Base-by-base conservation (phyloP, 1,140 invertebrate genomes). In the Meloidogyne floridensis region DNA sequence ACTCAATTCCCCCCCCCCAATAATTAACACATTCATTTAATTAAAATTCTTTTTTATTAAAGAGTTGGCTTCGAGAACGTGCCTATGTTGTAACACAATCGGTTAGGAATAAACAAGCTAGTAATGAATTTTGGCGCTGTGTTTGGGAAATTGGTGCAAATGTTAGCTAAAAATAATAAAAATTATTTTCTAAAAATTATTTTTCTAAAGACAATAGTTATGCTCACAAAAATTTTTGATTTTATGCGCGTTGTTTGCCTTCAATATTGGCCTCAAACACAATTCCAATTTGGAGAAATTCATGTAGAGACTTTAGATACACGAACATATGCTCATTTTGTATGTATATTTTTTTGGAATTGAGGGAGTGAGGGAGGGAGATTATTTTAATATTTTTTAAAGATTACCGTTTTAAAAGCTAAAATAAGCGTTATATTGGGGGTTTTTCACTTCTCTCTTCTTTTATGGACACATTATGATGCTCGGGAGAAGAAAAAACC, bases 291-390 rank as follows among this genome's bases (percentile, higher is more conserved):
- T 76, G 85, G 89, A 54, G 86, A 90, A 72, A 90, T 90, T 56
- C 84, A 89, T 72, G 88, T 89, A 20, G 87, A 90, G 70, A 90
- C 87, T n/a, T 74, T 89, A 18, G 88, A 89, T 53, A 90, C 89
- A 2, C 87, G 87, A 71, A 90, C 89, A 42, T 89, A 89, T 84
- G 89, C 89, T n/a, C 89, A 89, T 84, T 89, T 89, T 86, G 88
- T 89, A 80, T 82, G 88, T 85, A 83, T 47, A 53, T 20, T 75
- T 77, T 18, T 65, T 18, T 69, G 32, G 32, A 32, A 15, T 82
- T 65, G n/a, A 7, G 47, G 47, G 47, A 6, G 4, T 47, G 47
- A 47, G 7, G 4, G 47, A 8, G 47, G 7, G 4, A 47, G 7
- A 6, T 47, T 47, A 47, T 47, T 47, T 47, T 6, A 47, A 47